These are phyloP conservation scores for Australoheros facetus DNA, from an alignment of 2,797 vertebrate species.

Conservation along the genomic window DNA sequence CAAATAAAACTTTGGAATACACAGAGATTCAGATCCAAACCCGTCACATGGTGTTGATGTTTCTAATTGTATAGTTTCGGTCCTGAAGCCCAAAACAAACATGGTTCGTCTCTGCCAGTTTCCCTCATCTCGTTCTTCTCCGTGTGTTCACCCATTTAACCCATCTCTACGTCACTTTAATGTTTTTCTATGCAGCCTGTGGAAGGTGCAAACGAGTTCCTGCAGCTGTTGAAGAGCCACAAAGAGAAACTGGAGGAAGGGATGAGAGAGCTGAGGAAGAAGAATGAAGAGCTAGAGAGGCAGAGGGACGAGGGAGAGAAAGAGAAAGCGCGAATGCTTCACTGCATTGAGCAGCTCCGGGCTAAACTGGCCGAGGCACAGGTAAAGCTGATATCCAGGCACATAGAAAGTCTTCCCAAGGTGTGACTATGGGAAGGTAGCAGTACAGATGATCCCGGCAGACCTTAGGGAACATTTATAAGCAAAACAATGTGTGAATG, in stretches of 20 bases:
- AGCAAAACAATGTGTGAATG: neutral
- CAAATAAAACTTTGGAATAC: slow-evolving; percentile 12
- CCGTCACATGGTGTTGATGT: neutral
- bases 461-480: neutral
- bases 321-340: slow-evolving; percentile 69
- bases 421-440: neutral
- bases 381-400: slow-evolving; percentile 48
- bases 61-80: neutral
- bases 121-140: neutral
- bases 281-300: slow-evolving; percentile 79
- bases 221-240: slow-evolving; percentile 79
- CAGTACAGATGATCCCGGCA: neutral
- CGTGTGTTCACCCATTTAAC: neutral
- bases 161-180: neutral
- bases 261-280: slow-evolving; percentile 75
- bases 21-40: neutral
- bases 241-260: slow-evolving; percentile 82
- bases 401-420: neutral
- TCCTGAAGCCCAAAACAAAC: neutral
- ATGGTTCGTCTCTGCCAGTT: neutral
- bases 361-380: slow-evolving; percentile 71
- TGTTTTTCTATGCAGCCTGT: slow-evolving; percentile 59
- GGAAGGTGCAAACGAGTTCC: slow-evolving; percentile 78
- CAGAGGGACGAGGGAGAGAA: slow-evolving; percentile 73
- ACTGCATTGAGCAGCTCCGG: slow-evolving; percentile 73